Percentiles rank a stretch among this genome's conserved stretches.
Evolutionary conservation across 2,888 invertebrate species (phyloP).

Genomic region (Oligia strigilis): DNA sequence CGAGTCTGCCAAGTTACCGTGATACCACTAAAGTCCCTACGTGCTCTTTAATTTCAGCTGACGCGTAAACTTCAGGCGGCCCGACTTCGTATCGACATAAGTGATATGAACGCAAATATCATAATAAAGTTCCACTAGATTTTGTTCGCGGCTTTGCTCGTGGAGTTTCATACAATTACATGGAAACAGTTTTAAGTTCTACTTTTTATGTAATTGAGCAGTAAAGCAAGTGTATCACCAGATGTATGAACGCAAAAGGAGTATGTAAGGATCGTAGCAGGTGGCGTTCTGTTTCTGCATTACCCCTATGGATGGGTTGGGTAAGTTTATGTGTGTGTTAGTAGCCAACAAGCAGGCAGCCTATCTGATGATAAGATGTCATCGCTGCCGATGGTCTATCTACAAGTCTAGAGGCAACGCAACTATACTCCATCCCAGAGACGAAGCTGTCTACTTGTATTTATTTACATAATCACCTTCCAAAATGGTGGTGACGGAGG

Average conservation of each 20-base stretch:
- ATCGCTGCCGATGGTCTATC: too few relatives aligned
- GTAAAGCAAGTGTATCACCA: not conserved
- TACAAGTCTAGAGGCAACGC: too few relatives aligned
- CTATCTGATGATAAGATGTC: too few relatives aligned
- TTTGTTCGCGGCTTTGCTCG: slow-evolving; percentile 4
- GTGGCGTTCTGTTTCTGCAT: not conserved
- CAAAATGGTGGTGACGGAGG: not conserved
- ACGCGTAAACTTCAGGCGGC: slow-evolving; percentile 71
- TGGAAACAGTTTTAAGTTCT: not conserved
- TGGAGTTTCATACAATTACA: not conserved
- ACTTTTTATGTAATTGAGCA: not conserved
- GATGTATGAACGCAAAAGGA: too few relatives aligned
- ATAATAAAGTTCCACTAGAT: slow-evolving; percentile 22
- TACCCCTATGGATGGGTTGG: too few relatives aligned
- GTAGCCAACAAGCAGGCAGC: too few relatives aligned
- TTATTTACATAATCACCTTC: not conserved
- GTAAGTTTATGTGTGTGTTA: too few relatives aligned
- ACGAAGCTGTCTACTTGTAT: not conserved
- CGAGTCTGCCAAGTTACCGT: slow-evolving; percentile 29
- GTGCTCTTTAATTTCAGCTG: slow-evolving; percentile 73
- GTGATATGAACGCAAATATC: slow-evolving; percentile 49
- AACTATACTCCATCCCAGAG: not conserved
- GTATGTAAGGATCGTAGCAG: too few relatives aligned
- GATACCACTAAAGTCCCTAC: slow-evolving; percentile 53
- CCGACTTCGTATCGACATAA: slow-evolving; percentile 56